Conservation (phyloP, 2,888 invertebrate species). For the Hypomecis punctinalis region DNA sequence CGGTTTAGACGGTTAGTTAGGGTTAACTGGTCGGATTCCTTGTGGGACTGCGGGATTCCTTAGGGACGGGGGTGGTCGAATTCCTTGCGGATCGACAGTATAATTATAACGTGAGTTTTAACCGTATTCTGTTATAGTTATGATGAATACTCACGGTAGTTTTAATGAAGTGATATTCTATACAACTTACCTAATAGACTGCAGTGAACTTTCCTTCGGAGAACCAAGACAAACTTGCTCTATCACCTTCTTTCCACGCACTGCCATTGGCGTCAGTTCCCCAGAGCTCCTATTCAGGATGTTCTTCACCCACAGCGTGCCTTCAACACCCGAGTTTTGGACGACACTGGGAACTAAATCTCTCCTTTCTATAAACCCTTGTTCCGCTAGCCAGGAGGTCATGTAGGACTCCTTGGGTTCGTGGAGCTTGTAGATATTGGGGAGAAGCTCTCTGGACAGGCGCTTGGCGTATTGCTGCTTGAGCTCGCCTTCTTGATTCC, state of each 20-base stretch:
- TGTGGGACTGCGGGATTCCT: too few relatives aligned
- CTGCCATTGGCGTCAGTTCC: conserved; percentile 41
- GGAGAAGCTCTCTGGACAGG: conserved; percentile 52
- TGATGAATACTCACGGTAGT: too few relatives aligned
- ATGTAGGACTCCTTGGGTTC: background rate
- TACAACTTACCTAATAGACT: conserved; percentile 48
- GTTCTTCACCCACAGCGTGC: conserved; percentile 66
- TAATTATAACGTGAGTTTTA: too few relatives aligned
- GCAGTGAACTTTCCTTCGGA: conserved; percentile 38
- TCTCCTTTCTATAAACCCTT: conserved; percentile 51
- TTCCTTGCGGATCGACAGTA: too few relatives aligned
- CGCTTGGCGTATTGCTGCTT: conserved; percentile 56
- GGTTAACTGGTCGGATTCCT: too few relatives aligned
- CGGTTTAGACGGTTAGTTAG: too few relatives aligned
- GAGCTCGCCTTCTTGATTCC: conserved; percentile 54
- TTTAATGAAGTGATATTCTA: too few relatives aligned
- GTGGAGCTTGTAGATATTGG: conserved; percentile 58
- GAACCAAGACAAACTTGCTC: conserved; percentile 24
- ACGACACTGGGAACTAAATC: conserved; percentile 58
- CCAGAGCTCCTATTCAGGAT: conserved; percentile 62
- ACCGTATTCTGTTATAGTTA: too few relatives aligned
- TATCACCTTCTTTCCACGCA: conserved; percentile 6
- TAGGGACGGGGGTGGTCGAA: too few relatives aligned
- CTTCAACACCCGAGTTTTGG: conserved; percentile 52
- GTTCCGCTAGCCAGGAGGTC: conserved; percentile 1